Conservation (phyloP, 2,888 invertebrate genomes). For the Caenorhabditis drosophilae region DNA sequence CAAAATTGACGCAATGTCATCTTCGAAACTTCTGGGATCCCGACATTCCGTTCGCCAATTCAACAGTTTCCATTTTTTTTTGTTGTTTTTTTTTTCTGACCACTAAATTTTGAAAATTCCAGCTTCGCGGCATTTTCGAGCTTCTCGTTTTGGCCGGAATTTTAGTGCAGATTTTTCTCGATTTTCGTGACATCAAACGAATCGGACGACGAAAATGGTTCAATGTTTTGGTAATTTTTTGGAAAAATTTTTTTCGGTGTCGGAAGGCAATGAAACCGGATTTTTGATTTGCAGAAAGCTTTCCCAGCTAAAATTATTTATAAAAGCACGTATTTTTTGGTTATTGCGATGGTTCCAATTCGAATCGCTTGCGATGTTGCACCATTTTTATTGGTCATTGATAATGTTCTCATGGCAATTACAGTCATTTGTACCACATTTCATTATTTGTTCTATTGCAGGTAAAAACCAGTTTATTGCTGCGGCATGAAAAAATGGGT, state of each 20-base stretch:
- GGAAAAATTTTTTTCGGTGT: no score
- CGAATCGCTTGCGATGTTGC: slow-evolving; percentile 70
- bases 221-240: slow-evolving; percentile 88
- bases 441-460: slow-evolving; percentile 43
- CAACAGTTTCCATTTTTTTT: slow-evolving; percentile 15
- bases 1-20: slow-evolving; percentile 30
- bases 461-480: slow-evolving; percentile 1
- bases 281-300: slow-evolving; percentile 78
- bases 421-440: slow-evolving; percentile 43
- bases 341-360: slow-evolving; percentile 76
- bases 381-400: slow-evolving; percentile 37
- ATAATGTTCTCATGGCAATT: slow-evolving; percentile 38
- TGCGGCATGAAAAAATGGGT: background rate
- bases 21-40: slow-evolving; percentile 23
- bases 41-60: slow-evolving; percentile 21
- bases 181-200: slow-evolving; percentile 54
- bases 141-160: slow-evolving; percentile 48
- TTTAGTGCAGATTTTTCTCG: slow-evolving; percentile 51
- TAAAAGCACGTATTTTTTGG: slow-evolving; percentile 86
- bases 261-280: no score
- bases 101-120: slow-evolving; percentile 3
- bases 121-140: slow-evolving; percentile 58
- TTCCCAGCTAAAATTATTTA: slow-evolving; percentile 91
- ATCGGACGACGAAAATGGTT: slow-evolving; percentile 72
- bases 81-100: background rate